These are phyloP conservation scores for Campylomormyrus tamandua DNA, from an alignment of 2,113 vertebrate species.

Conservation along the genomic window DNA sequence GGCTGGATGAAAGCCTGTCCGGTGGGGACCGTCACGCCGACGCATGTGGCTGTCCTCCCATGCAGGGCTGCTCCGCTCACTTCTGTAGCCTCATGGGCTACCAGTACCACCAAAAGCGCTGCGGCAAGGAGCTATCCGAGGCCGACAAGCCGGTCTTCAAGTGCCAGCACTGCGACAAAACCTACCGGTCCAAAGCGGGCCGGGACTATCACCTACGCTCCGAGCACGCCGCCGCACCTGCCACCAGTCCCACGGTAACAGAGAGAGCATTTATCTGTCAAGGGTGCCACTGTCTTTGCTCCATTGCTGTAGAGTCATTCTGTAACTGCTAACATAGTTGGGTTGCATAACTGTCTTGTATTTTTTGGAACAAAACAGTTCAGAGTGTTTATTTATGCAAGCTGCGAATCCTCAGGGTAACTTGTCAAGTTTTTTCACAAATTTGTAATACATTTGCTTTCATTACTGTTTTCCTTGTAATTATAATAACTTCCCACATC, in stretches of 20 bases:
- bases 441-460: background rate
- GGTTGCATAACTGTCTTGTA: background rate
- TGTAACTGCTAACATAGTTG: background rate
- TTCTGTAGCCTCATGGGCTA: conserved; percentile 94
- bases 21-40: background rate
- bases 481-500: background rate
- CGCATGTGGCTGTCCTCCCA: background rate
- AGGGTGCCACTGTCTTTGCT: background rate
- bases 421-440: background rate
- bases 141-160: conserved; percentile 76
- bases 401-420: background rate
- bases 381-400: background rate
- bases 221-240: conserved; percentile 64
- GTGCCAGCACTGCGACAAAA: conserved; percentile 81
- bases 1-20: background rate
- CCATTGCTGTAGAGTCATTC: background rate
- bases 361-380: background rate
- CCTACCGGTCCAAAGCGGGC: conserved; percentile 86
- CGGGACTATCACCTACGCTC: conserved; percentile 85
- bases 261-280: background rate
- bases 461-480: background rate
- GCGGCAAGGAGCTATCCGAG: conserved; percentile 75
- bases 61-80: conserved; percentile 79
- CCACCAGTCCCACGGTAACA: background rate
- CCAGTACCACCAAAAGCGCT: conserved; percentile 92